Evolutionary conservation across 2,113 vertebrate species (phyloP).

Genomic region (Fregetta grallaria): DNA sequence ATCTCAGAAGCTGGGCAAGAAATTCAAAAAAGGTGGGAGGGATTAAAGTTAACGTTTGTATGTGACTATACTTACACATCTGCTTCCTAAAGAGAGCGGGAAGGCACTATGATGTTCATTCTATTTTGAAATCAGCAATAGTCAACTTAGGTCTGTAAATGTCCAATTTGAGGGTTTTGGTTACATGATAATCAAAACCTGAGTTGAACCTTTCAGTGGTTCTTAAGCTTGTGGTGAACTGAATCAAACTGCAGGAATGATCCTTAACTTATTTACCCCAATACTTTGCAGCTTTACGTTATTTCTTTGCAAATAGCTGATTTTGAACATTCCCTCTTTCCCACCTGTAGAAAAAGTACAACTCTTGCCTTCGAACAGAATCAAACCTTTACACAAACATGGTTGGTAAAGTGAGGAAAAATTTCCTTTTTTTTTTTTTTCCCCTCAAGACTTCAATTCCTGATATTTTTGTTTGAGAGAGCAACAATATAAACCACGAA

Average conservation of each 20-base stretch:
- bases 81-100: not conserved
- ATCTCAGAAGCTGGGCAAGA: not conserved
- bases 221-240: not conserved
- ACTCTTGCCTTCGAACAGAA: not conserved
- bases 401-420: not conserved
- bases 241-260: not conserved
- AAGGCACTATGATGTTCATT: not conserved
- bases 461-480: not conserved
- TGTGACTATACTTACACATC: not conserved
- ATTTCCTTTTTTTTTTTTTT: accelerated
- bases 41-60: not conserved
- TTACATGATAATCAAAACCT: not conserved
- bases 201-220: not conserved
- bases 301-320: not conserved
- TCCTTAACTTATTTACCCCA: not conserved
- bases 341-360: not conserved
- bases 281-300: not conserved
- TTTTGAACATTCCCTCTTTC: not conserved
- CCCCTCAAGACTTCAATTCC: not conserved
- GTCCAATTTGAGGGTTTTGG: not conserved
- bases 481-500: not conserved
- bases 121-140: not conserved
- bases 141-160: not conserved
- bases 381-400: not conserved
- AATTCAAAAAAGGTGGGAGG: not conserved